These are phyloP conservation scores for Picathartes gymnocephalus DNA, from an alignment of 2,113 vertebrate genomes.

Conservation along the genomic window DNA sequence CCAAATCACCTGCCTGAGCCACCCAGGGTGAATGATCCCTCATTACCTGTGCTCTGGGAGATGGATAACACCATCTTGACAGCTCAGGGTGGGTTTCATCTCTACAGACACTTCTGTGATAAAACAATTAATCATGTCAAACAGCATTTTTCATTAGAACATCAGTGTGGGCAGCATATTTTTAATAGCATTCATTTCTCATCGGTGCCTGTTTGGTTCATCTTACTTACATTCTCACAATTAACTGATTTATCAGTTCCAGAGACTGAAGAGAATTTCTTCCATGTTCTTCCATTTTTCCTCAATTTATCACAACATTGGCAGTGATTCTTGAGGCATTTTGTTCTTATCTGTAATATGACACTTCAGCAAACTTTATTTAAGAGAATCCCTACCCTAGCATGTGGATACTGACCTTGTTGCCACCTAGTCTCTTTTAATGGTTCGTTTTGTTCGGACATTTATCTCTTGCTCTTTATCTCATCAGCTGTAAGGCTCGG, in stretches of 20 bases:
- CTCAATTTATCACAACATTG: neutral
- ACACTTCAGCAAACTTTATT: neutral
- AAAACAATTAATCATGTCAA: slow-evolving; percentile 39
- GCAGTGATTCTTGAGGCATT: neutral
- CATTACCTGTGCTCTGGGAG: slow-evolving; percentile 13
- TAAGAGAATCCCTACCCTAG: neutral
- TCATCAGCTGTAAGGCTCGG: neutral
- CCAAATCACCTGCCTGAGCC: neutral
- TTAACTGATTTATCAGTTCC: neutral
- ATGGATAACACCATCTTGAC: neutral
- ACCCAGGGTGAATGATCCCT: neutral
- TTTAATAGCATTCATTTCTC: slow-evolving; percentile 48
- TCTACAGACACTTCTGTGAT: neutral
- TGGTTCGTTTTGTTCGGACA: neutral
- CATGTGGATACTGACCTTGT: neutral
- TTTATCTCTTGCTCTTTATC: neutral
- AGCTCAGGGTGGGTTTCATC: slow-evolving; percentile 26
- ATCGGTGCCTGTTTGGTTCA: neutral
- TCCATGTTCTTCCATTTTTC: neutral
- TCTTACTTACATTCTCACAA: neutral
- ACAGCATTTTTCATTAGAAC: slow-evolving; percentile 27
- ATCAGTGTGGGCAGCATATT: slow-evolving; percentile 5
- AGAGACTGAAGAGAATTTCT: neutral
- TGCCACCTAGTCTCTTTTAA: neutral
- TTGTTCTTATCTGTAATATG: neutral